phyloP scores from a whole-genome alignment of 2,888 invertebrate genomes.

The Sisyra nigra region DNA sequence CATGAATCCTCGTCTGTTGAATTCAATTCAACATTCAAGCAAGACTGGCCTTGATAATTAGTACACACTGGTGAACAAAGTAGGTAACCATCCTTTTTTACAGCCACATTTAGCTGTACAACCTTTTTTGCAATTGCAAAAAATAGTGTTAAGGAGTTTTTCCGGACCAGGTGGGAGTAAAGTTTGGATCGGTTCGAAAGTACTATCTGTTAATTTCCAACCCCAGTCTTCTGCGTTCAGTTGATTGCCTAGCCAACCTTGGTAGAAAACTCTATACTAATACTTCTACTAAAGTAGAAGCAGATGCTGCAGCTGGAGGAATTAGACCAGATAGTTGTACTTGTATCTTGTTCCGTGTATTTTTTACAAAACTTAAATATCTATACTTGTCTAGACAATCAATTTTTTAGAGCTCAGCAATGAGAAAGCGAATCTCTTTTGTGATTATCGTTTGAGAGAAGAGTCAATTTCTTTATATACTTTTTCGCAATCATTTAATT shows the following conservation, averaged over 20 bases:
- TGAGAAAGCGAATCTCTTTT: neutral
- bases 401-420: neutral
- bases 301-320: slow-evolving; percentile 11
- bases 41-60: slow-evolving; percentile 6
- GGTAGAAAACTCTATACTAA: no score
- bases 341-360: slow-evolving; percentile 13
- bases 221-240: slow-evolving; percentile 5
- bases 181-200: slow-evolving; percentile 3
- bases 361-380: slow-evolving; percentile 13
- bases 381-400: neutral
- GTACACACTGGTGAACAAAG: slow-evolving; percentile 8
- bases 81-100: neutral
- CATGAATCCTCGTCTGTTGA: slow-evolving; percentile 5
- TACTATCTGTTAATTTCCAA: neutral
- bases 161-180: slow-evolving; percentile 4
- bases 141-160: slow-evolving; percentile 7
- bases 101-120: slow-evolving; percentile 5
- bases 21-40: slow-evolving; percentile 5
- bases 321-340: slow-evolving; percentile 14
- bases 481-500: neutral
- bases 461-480: neutral
- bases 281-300: no score
- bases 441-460: neutral
- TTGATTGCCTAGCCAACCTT: slow-evolving; percentile 1
- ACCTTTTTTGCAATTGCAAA: slow-evolving; percentile 4